Evolutionary conservation across 2,888 invertebrate species (phyloP).

Genomic region (Yponomeuta evonymella): DNA sequence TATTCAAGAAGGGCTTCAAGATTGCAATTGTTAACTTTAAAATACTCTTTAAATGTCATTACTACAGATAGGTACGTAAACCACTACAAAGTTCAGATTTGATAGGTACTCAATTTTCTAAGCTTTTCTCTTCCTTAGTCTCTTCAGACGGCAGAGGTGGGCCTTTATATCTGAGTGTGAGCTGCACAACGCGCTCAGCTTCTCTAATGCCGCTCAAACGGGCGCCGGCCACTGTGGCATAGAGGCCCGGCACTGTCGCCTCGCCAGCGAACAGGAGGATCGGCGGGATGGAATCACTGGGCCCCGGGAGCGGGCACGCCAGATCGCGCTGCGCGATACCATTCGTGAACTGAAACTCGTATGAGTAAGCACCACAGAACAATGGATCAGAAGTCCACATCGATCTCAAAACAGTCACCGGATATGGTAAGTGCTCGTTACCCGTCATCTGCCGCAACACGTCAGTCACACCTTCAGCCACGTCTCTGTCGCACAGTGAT

Average conservation of each 20-base stretch:
- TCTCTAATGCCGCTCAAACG: slow-evolving; percentile 86
- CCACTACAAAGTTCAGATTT: neutral
- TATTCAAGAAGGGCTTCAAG: neutral
- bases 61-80: neutral
- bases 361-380: slow-evolving; percentile 82
- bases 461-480: slow-evolving; percentile 79
- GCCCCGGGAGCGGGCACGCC: slow-evolving; percentile 79
- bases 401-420: slow-evolving; percentile 79
- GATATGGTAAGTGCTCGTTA: slow-evolving; percentile 80
- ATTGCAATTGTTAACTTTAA: neutral
- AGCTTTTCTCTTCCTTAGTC: neutral
- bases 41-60: neutral
- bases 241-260: slow-evolving; percentile 84
- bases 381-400: slow-evolving; percentile 85
- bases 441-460: slow-evolving; percentile 77
- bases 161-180: slow-evolving; percentile 73
- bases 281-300: slow-evolving; percentile 78
- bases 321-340: slow-evolving; percentile 65
- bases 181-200: slow-evolving; percentile 82
- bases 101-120: neutral
- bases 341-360: slow-evolving; percentile 56
- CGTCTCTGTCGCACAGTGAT: slow-evolving; percentile 78
- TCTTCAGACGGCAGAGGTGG: slow-evolving; percentile 44
- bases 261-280: slow-evolving; percentile 88
- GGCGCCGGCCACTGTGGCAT: slow-evolving; percentile 86